A percentile compares a stretch with the other conserved stretches of the same genome.
Evolutionary conservation across 2,113 vertebrate genomes (phyloP).

Genomic region (Gallinago paraguaiae): DNA sequence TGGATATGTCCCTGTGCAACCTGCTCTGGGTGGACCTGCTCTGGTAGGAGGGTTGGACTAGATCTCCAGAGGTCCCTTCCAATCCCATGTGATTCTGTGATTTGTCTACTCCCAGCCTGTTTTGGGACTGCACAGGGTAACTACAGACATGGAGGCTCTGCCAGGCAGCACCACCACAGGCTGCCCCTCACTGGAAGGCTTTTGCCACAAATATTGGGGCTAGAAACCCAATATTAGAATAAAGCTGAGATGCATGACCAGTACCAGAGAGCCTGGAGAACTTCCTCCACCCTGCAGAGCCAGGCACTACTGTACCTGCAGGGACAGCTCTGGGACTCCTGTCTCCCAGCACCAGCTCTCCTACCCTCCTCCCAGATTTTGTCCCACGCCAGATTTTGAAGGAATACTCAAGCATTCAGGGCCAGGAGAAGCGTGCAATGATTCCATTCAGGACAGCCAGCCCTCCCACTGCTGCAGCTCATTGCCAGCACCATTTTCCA

Average conservation of each 20-base stretch:
- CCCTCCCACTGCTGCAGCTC: background rate
- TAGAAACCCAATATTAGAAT: background rate
- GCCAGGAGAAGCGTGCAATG: background rate
- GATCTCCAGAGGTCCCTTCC: no score
- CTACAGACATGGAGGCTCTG: background rate
- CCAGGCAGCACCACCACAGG: background rate
- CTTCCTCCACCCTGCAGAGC: background rate
- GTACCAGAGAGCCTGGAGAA: background rate
- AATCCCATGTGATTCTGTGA: no score
- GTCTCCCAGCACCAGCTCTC: background rate
- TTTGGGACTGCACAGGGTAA: background rate
- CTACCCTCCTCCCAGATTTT: background rate
- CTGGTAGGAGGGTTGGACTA: no score
- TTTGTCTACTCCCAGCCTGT: background rate
- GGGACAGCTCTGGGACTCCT: background rate
- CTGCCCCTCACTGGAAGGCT: background rate
- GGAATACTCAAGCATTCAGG: background rate
- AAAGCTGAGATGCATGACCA: background rate
- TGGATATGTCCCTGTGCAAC: no score
- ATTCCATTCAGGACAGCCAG: background rate
- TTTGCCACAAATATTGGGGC: background rate
- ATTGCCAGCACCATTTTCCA: background rate
- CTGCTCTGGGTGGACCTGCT: no score
- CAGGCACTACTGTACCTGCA: background rate
- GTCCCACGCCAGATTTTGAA: no score